Base-by-base conservation (phyloP, 2,888 invertebrate species). In the Seladonia tumulorum region DNA sequence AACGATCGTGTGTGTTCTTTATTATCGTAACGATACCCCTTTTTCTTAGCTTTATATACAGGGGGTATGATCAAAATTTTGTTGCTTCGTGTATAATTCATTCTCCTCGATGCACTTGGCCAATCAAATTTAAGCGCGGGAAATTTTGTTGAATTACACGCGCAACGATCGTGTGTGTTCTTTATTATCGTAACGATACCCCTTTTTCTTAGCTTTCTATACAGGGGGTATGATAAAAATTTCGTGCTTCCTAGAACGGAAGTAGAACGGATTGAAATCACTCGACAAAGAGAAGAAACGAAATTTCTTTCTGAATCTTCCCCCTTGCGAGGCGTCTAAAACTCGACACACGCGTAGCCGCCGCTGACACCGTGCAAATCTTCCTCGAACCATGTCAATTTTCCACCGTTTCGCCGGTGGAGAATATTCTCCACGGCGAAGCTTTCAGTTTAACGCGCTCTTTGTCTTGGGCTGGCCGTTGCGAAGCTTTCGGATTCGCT, bases 371-470 rank as follows among this genome's bases (percentile, higher is more conserved):
- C 57, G 57, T 57, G 57, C 29, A 53, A 35, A 25, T 45, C 60
- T 25, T 18, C 53, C 29, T 16, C 57, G 57, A 25, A 66, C 49
- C 72, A 66, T 76, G 83, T 68, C 73, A 68, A 74, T 83, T 83
- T 68, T 73, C 18, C 18, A 0, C 75, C 29, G 63, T 4, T 47
- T 45, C 35, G 22, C 25, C 75, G 83, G 83, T 22, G 63, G 83
- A 73, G 83, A 73, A 73, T 83, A 82, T 73, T 66, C 66, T 68
- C 66, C 63, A 25, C 10, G 60, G n/a, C 7, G 71, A 35, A 45
- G 71, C 75, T 83, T 76, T 66, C 82, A 76, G 74, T 82, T 76
- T 71, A 76, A 82, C 82, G 63, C 29, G 35, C 42, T 72, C 83
- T 72, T 76, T 39, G 73, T 66, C 72, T 35, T 39, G 76, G 47